Evolutionary conservation across 2,888 invertebrate species (phyloP).

Genomic region (Syritta pipiens): DNA sequence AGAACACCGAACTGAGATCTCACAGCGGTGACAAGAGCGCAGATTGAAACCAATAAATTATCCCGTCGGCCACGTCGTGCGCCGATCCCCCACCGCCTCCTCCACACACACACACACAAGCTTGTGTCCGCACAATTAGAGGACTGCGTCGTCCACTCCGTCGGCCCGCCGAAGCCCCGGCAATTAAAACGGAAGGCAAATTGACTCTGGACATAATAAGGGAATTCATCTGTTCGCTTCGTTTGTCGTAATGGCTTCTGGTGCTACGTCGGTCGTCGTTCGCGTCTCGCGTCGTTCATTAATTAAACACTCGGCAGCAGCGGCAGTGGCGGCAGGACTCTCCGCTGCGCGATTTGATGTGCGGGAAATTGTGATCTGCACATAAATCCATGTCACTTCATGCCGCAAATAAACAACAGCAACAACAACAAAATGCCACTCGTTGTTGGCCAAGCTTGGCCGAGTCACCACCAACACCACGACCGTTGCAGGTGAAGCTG

Average conservation of each 20-base stretch:
- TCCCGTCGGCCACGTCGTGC: constrained; percentile 15
- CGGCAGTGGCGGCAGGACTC: background rate
- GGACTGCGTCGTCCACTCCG: constrained; percentile 43
- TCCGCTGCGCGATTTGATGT: constrained; percentile 52
- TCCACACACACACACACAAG: constrained; percentile 12
- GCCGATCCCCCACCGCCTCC: constrained; percentile 43
- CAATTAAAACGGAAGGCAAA: constrained; percentile 69
- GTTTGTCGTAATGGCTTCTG: constrained; percentile 69
- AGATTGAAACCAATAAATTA: constrained; percentile 68
- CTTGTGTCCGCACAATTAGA: constrained; percentile 67
- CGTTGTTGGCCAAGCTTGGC: constrained; percentile 30
- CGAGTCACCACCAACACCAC: constrained; percentile 13
- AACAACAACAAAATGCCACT: constrained; percentile 67
- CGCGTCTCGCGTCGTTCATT: constrained; percentile 68
- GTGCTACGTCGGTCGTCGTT: constrained; percentile 67
- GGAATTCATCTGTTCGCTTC: constrained; percentile 68
- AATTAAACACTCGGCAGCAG: constrained; percentile 53
- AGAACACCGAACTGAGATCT: constrained; percentile 66
- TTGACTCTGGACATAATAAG: constrained; percentile 69
- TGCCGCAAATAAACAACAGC: constrained; percentile 65
- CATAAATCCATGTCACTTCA: constrained; percentile 68
- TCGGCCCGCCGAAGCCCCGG: constrained; percentile 40
- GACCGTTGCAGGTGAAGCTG: constrained; percentile 54
- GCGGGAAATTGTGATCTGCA: constrained; percentile 68
- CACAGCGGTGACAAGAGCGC: constrained; percentile 67